Evolutionary conservation across 2,888 invertebrate genomes (phyloP).

Genomic region (Campoplex capitator): DNA sequence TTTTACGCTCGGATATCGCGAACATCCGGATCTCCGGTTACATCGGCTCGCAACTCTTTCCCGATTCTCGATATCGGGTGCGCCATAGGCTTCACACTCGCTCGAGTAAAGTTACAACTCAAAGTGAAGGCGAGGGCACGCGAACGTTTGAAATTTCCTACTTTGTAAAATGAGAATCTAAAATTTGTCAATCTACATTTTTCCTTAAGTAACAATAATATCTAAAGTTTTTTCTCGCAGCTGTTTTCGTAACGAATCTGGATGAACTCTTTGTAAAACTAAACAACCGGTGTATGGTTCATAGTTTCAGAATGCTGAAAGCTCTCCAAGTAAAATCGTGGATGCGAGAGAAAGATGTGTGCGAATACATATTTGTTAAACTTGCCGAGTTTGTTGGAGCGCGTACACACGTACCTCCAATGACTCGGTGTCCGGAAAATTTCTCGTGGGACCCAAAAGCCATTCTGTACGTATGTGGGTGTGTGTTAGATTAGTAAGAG

Average conservation of each 20-base stretch:
- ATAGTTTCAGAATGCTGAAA: neutral
- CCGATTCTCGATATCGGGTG: conserved; percentile 11
- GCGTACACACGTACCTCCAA: conserved; percentile 33
- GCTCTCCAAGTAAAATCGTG: neutral
- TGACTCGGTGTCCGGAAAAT: conserved; percentile 61
- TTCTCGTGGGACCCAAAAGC: conserved; percentile 61
- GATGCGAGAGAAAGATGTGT: neutral
- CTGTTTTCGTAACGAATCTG: neutral
- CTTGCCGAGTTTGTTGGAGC: conserved; percentile 37
- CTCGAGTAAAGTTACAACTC: neutral
- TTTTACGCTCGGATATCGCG: conserved; percentile 68
- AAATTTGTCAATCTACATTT: neutral
- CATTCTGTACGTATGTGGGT: neutral
- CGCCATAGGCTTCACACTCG: neutral
- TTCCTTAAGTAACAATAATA: neutral
- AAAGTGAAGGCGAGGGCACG: neutral
- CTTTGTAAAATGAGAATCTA: neutral
- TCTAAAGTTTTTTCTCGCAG: neutral
- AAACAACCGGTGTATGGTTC: neutral
- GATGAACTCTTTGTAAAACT: neutral
- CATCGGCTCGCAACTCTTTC: conserved; percentile 49
- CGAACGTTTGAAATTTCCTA: neutral
- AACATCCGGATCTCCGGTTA: conserved; percentile 69
- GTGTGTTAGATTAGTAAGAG: conserved; percentile 26
- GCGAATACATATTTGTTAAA: conserved; percentile 25